A percentile compares a stretch with the other conserved stretches of the same genome.
Conservation (phyloP, 1,140 invertebrate species). For the Drosophila serrata region DNA sequence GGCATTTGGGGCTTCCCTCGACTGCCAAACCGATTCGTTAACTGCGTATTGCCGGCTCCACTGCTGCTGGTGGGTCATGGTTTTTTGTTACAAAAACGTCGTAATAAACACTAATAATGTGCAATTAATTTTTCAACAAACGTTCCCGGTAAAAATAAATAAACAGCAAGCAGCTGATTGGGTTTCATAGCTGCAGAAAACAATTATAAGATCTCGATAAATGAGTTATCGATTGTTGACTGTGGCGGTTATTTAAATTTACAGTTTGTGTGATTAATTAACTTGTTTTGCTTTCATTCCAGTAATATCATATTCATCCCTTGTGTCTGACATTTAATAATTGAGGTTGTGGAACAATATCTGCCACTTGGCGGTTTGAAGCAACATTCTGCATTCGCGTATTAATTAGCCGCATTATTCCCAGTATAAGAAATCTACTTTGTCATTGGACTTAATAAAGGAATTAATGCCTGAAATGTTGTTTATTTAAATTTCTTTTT, state of each 20-base stretch:
- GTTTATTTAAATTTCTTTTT: background rate
- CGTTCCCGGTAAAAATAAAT: background rate
- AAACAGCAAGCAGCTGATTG: background rate
- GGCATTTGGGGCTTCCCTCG: background rate
- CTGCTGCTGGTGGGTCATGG: conserved; percentile 5
- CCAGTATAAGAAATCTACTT: background rate
- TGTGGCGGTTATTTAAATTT: background rate
- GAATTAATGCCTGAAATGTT: background rate
- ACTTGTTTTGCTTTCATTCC: background rate
- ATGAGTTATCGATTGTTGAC: background rate
- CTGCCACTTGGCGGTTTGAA: background rate
- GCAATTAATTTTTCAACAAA: background rate
- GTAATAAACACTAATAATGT: background rate
- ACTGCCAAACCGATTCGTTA: conserved; percentile 39
- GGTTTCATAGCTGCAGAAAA: background rate
- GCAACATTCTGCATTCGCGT: background rate
- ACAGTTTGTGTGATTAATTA: background rate
- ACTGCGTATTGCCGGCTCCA: conserved; percentile 18
- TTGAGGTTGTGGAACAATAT: background rate
- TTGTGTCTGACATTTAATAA: too few relatives aligned
- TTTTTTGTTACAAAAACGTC: background rate
- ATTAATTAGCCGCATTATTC: background rate
- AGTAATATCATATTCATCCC: background rate
- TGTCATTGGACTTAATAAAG: background rate
- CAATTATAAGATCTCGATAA: background rate